Evolutionary conservation across 2,797 vertebrate species (phyloP).

Genomic region (Ctenopoma multispine): DNA sequence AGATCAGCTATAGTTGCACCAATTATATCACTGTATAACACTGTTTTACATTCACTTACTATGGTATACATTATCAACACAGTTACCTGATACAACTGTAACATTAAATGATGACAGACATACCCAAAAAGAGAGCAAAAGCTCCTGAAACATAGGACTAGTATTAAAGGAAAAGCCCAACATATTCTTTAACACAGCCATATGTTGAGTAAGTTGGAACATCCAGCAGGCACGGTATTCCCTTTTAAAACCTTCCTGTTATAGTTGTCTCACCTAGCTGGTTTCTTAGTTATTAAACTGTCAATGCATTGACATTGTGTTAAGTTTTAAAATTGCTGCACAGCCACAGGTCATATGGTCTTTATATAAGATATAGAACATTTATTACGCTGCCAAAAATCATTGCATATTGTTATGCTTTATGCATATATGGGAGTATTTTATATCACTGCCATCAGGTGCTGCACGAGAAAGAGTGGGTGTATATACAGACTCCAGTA

Average conservation of each 20-base stretch:
- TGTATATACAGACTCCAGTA: background rate
- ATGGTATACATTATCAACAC: background rate
- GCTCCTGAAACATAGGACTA: background rate
- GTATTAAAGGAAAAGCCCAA: slow-evolving; percentile 21
- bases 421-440: no score
- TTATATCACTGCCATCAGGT: background rate
- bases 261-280: slow-evolving; percentile 15
- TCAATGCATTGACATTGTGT: background rate
- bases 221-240: background rate
- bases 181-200: slow-evolving; percentile 4
- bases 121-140: background rate
- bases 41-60: background rate
- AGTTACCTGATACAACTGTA: background rate
- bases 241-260: slow-evolving; percentile 50
- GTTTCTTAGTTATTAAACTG: slow-evolving; percentile 15
- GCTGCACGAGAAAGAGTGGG: background rate
- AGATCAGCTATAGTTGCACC: background rate
- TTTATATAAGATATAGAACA: slow-evolving; percentile 1
- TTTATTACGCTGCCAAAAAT: background rate
- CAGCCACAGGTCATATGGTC: background rate
- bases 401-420: background rate
- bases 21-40: background rate
- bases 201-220: background rate
- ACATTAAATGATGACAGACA: background rate
- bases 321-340: slow-evolving; percentile 3